Conservation (phyloP, 1,140 invertebrate species). For the Lordiphosa stackelbergi region DNA sequence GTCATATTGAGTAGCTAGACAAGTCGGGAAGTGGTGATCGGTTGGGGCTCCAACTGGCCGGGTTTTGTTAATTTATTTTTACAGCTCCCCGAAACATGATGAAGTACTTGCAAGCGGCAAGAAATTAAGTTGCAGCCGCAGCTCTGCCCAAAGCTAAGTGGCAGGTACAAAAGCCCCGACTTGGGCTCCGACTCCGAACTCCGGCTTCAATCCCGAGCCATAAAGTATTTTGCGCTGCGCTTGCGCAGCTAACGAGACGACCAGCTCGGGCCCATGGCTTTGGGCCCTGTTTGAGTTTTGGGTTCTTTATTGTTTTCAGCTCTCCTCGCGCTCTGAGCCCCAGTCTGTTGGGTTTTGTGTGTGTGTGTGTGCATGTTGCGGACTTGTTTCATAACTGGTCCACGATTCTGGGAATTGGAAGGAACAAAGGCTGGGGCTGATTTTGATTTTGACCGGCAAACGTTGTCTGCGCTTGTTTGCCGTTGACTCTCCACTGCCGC, state of each 20-base stretch:
- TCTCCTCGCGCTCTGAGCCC: conserved; percentile 8
- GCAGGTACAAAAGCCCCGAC: conserved; percentile 58
- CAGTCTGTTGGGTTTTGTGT: conserved; percentile 15
- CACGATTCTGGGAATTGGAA: conserved; percentile 70
- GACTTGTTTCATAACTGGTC: conserved; percentile 77
- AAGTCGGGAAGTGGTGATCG: conserved; percentile 31
- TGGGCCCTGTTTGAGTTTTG: conserved; percentile 42
- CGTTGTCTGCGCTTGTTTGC: conserved; percentile 61
- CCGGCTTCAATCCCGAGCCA: conserved; percentile 26
- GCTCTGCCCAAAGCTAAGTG: conserved; percentile 44
- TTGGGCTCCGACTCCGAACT: not conserved
- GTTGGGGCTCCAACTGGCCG: conserved; percentile 25
- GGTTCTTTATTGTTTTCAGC: conserved; percentile 66
- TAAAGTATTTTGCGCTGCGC: conserved; percentile 61
- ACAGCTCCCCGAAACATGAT: conserved; percentile 58
- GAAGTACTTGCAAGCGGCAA: conserved; percentile 50
- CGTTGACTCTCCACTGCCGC: conserved; percentile 33
- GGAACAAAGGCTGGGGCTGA: conserved; percentile 71
- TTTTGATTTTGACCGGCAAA: conserved; percentile 77
- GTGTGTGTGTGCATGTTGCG: conserved; percentile 59
- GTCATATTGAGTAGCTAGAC: conserved; percentile 51
- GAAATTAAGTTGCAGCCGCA: conserved; percentile 67
- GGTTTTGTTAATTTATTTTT: conserved; percentile 64
- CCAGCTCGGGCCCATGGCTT: conserved; percentile 33
- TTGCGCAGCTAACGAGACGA: conserved; percentile 62